Percentiles rank a stretch among this genome's conserved stretches.
Conservation (phyloP, 2,113 vertebrate genomes). For the Plectropomus leopardus region DNA sequence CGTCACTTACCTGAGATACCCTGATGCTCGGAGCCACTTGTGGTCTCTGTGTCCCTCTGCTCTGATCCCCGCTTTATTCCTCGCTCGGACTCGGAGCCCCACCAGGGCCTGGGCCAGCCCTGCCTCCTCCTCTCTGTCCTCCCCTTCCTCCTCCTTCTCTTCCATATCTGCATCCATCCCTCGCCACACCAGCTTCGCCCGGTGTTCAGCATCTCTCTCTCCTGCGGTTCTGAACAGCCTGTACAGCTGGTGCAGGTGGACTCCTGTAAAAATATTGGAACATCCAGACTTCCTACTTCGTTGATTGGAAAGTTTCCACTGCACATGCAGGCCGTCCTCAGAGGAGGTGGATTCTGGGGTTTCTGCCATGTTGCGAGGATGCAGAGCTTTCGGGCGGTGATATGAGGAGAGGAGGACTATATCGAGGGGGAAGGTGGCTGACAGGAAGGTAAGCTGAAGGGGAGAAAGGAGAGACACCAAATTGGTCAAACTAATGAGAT, state of each 20-base stretch:
- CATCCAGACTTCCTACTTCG: constrained; percentile 86
- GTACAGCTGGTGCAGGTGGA: constrained; percentile 66
- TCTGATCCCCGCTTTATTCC: constrained; percentile 73
- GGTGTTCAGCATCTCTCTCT: constrained; percentile 86
- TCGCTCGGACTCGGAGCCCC: constrained; percentile 84
- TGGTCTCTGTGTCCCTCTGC: constrained; percentile 60
- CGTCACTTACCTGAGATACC: constrained; percentile 69
- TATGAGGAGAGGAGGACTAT: background rate
- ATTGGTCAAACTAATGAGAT: constrained; percentile 30
- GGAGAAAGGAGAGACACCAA: constrained; percentile 13
- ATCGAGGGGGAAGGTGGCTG: background rate
- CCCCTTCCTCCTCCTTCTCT: constrained; percentile 82
- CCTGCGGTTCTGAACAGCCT: constrained; percentile 88
- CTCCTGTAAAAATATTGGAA: constrained; percentile 90
- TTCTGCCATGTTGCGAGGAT: constrained; percentile 66
- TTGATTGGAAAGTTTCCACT: constrained; percentile 54
- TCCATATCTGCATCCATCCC: constrained; percentile 68
- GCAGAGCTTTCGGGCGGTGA: constrained; percentile 11
- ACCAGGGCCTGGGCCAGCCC: constrained; percentile 87
- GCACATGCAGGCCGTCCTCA: constrained; percentile 58
- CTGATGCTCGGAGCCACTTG: constrained; percentile 66
- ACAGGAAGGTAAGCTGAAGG: background rate
- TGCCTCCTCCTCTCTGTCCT: constrained; percentile 75
- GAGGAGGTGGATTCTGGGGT: constrained; percentile 52
- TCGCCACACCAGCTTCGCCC: constrained; percentile 88